Base-by-base conservation (phyloP, 92 coral and sea anemone genomes). In the Siderastrea siderea region DNA sequence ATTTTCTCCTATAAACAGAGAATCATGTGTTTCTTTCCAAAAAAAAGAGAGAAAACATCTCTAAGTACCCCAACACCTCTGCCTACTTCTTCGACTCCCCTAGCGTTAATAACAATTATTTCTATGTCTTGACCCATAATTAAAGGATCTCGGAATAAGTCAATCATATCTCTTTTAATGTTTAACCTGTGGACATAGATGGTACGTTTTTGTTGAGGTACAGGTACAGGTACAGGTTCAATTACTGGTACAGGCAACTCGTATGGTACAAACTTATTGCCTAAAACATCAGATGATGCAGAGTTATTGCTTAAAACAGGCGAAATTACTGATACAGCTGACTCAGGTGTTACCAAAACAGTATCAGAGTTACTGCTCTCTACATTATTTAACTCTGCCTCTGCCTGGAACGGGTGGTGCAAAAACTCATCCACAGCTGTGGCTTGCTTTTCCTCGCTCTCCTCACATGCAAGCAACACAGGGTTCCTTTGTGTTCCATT, bases 101-200 rank as follows among this genome's bases (percentile, higher is more conserved):
- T n/a, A n/a, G n/a, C n/a, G n/a, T n/a, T n/a, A n/a, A n/a, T n/a
- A n/a, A n/a, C n/a, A n/a, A n/a, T n/a, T n/a, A n/a, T n/a, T n/a
- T n/a, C n/a, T n/a, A n/a, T n/a, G 65, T 70, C 50, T 55, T 57
- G 74, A 50, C 67, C 69, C 80, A 80, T 60, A 70, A 87, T 87
- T 66, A 47, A n/a, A 6, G 91, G 86, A 75, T 87, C 86, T 46
- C 79, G 38, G 80, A 88, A 88, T 68, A 80, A 68, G 66, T 71
- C 68, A 45, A 88, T 77, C 58, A 88, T n/a, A 58, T 88, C 86
- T 57, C 63, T 72, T 76, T 85, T 80, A 43, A 89, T 77, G 38
- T 62, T 77, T 52, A 47, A 14, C 86, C 92, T 82, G 74, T 83
- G 75, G 5, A 89, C 87, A 17, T 26, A 14, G 61, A 89, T 77